Conservation (phyloP, 2,888 invertebrate genomes). For the Melanotus villosus region DNA sequence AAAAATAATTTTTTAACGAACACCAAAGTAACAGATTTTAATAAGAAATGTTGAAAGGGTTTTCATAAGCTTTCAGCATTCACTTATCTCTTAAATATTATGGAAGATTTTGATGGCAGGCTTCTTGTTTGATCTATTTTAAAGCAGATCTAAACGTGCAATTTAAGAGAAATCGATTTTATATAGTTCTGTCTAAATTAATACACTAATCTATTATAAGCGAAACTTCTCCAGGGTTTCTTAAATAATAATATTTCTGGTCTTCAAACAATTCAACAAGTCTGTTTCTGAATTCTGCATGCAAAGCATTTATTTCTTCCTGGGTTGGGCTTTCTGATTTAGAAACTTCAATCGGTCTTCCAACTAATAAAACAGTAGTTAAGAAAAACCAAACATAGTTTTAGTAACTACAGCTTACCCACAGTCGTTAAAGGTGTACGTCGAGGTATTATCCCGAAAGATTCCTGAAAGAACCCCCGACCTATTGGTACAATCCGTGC, state of each 20-base stretch:
- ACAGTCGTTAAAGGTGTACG: constrained; percentile 87
- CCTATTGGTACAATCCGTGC: constrained; percentile 84
- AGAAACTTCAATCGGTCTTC: constrained; percentile 84
- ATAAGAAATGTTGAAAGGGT: too few species aligned
- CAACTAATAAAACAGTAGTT: constrained; percentile 85
- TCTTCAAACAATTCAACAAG: constrained; percentile 84
- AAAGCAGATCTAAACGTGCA: too few species aligned
- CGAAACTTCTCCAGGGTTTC: constrained; percentile 71
- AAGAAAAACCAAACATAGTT: neutral
- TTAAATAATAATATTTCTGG: constrained; percentile 83
- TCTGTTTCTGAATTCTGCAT: constrained; percentile 79
- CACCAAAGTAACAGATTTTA: too few species aligned
- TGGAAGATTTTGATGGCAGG: too few species aligned
- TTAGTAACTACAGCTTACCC: constrained; percentile 81
- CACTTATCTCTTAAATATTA: too few species aligned
- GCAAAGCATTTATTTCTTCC: constrained; percentile 84
- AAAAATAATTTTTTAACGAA: too few species aligned
- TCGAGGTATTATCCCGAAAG: constrained; percentile 87
- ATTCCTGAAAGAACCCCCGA: constrained; percentile 93
- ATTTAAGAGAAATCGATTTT: too few species aligned
- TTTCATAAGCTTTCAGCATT: too few species aligned
- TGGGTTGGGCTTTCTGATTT: constrained; percentile 80
- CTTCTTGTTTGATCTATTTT: too few species aligned
- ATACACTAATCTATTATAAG: constrained; percentile 21
- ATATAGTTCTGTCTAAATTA: too few species aligned